A percentile compares a stretch with the other conserved stretches of the same genome.
phyloP scores from a whole-genome alignment of 2,113 vertebrate species.

The Erpornis zantholeuca region DNA sequence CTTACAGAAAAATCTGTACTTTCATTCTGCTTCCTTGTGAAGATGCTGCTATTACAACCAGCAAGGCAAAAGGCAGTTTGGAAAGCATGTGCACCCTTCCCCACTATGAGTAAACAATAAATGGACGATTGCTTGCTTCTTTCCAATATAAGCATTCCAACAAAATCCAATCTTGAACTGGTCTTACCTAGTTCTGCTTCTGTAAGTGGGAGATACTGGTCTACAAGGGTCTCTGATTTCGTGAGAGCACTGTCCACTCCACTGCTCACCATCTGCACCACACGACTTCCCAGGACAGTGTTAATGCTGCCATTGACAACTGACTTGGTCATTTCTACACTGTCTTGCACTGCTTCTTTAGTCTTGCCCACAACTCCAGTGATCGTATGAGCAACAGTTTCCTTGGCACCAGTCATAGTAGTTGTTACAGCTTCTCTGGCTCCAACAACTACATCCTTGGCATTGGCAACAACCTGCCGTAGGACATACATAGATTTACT shows the following conservation, averaged over 20 bases:
- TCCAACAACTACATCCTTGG: constrained; percentile 76
- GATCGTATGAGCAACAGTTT: constrained; percentile 78
- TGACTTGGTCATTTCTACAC: constrained; percentile 82
- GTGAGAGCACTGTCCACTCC: constrained; percentile 78
- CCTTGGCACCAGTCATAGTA: constrained; percentile 76
- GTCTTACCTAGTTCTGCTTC: constrained; percentile 83
- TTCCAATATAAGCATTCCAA: not conserved
- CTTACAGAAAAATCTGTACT: not conserved
- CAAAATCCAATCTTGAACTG: not conserved
- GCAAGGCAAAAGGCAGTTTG: not conserved
- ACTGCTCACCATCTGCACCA: constrained; percentile 66
- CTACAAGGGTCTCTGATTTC: constrained; percentile 79
- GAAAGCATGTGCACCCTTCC: not conserved
- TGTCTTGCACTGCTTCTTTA: constrained; percentile 79
- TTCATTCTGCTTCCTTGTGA: not conserved
- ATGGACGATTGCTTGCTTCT: not conserved
- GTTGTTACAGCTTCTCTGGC: constrained; percentile 74
- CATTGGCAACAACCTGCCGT: constrained; percentile 75
- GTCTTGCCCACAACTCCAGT: constrained; percentile 74
- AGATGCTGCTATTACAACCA: not conserved
- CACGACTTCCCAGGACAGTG: constrained; percentile 76
- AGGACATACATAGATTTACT: not conserved
- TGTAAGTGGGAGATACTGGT: constrained; percentile 81
- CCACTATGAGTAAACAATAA: not conserved
- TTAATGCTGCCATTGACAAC: constrained; percentile 80